Evolutionary conservation across 2,888 invertebrate species (phyloP).

Genomic region (Antheraea assamensis): DNA sequence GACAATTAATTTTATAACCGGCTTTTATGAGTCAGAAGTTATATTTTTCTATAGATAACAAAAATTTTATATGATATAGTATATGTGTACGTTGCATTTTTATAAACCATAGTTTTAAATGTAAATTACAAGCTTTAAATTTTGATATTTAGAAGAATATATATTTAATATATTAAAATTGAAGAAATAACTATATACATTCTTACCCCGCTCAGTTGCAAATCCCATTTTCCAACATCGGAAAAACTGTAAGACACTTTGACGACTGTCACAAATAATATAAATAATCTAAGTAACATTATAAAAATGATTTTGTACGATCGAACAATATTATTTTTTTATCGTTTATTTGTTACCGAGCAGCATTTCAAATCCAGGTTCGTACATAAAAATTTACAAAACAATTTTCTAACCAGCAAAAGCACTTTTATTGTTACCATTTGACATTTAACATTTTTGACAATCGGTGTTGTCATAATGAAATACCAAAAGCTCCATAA

Average conservation of each 20-base stretch:
- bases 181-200: not conserved
- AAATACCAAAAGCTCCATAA: slow-evolving; percentile 28
- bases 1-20: not conserved
- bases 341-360: slow-evolving; percentile 31
- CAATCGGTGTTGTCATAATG: not conserved
- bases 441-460: slow-evolving; percentile 10
- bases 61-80: not conserved
- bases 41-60: not conserved
- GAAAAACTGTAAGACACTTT: slow-evolving; percentile 74
- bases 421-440: not conserved
- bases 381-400: slow-evolving; percentile 28
- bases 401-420: slow-evolving; percentile 26
- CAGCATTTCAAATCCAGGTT: slow-evolving; percentile 41
- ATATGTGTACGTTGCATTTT: not conserved
- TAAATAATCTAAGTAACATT: slow-evolving; percentile 59
- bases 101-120: not conserved
- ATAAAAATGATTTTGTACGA: slow-evolving; percentile 30
- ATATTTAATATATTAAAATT: not conserved
- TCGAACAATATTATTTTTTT: slow-evolving; percentile 24
- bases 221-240: slow-evolving; percentile 86
- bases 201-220: slow-evolving; percentile 80
- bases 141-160: not conserved
- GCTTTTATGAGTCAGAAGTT: slow-evolving; percentile 1
- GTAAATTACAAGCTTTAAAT: not conserved
- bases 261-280: slow-evolving; percentile 54